A percentile compares a stretch with the other conserved stretches of the same genome.
Evolutionary conservation across 1,140 invertebrate species (phyloP).

Genomic region (Matsumurasca onukii): DNA sequence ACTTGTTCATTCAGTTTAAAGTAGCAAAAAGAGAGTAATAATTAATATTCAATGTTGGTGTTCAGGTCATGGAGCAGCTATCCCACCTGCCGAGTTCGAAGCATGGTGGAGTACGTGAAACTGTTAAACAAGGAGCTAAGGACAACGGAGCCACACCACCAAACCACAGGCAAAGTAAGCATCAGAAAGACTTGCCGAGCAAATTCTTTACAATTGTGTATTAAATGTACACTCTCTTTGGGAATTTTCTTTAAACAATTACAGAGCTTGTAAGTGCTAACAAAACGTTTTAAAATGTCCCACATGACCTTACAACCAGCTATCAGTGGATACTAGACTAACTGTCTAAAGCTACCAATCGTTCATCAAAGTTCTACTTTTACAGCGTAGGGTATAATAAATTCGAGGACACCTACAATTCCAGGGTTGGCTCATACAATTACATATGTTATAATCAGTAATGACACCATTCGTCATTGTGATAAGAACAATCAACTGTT

Average conservation of each 20-base stretch:
- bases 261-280: no score
- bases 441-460: neutral
- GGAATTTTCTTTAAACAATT: conserved; percentile 9
- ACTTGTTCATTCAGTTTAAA: no score
- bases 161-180: conserved; percentile 49
- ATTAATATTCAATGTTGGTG: neutral
- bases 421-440: no score
- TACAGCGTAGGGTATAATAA: no score
- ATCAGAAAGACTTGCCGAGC: no score
- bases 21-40: no score
- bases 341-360: no score
- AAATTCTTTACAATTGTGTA: neutral
- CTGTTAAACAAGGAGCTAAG: conserved; percentile 54
- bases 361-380: no score
- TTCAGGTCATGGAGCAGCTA: conserved; percentile 47
- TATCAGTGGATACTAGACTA: no score
- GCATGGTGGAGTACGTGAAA: conserved; percentile 75
- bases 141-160: conserved; percentile 45
- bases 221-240: neutral
- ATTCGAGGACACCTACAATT: no score
- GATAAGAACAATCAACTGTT: conserved; percentile 10
- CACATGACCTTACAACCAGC: no score
- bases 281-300: no score
- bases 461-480: conserved; percentile 19
- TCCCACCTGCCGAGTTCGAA: conserved; percentile 68